phyloP scores from a whole-genome alignment of 2,797 vertebrate species.

The Graptemys geographica region DNA sequence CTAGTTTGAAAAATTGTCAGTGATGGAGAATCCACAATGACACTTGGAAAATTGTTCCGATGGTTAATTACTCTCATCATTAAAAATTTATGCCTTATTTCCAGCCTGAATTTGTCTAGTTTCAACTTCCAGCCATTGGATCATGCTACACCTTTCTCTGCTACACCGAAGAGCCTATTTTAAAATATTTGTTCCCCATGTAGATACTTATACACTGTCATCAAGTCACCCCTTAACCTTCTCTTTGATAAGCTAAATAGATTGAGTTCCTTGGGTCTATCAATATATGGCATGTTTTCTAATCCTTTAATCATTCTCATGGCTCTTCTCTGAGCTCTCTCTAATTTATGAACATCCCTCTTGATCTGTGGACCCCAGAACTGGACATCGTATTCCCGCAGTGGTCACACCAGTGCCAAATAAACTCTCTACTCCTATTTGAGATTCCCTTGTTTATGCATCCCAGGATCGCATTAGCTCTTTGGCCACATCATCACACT shows the following conservation, averaged over 20 bases:
- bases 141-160: neutral
- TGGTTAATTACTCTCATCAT: neutral
- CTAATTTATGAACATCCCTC: neutral
- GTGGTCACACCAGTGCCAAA: neutral
- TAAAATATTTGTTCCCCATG: neutral
- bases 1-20: neutral
- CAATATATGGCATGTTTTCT: neutral
- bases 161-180: neutral
- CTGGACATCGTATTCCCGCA: neutral
- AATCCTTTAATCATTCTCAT: neutral
- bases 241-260: neutral
- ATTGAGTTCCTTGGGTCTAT: neutral
- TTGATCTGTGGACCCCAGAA: neutral
- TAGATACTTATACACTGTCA: neutral
- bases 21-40: neutral
- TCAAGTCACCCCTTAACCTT: neutral
- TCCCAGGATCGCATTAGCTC: too few species aligned
- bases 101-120: neutral
- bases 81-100: neutral
- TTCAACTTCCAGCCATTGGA: neutral
- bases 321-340: neutral
- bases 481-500: too few species aligned
- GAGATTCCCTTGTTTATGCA: too few species aligned
- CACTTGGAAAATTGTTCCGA: neutral
- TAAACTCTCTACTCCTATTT: neutral